These are phyloP conservation scores for Centropristis striata DNA, from an alignment of 2,113 vertebrate species.

Conservation along the genomic window DNA sequence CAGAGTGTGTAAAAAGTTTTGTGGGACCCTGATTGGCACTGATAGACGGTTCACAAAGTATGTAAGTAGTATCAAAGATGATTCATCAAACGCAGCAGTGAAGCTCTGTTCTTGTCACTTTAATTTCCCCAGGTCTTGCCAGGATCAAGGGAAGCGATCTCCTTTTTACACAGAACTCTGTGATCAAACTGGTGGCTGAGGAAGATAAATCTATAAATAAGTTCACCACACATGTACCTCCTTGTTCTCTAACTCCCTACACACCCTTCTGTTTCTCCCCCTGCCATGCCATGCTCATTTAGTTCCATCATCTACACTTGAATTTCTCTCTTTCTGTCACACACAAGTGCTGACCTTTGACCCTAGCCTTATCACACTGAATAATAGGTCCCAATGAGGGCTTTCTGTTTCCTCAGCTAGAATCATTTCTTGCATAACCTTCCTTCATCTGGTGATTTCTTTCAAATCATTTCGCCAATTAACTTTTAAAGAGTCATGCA, in stretches of 20 bases:
- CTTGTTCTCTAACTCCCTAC: neutral
- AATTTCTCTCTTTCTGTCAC: conserved; percentile 11
- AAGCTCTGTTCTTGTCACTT: neutral
- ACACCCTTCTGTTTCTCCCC: neutral
- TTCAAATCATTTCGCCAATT: conserved; percentile 45
- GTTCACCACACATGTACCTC: neutral
- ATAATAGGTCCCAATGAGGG: conserved; percentile 51
- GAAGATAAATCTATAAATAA: neutral
- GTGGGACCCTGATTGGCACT: neutral
- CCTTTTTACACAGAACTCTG: neutral
- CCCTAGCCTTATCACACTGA: neutral
- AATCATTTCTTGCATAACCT: neutral
- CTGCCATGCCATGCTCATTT: neutral
- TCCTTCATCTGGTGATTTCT: conserved; percentile 6
- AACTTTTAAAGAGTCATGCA: neutral
- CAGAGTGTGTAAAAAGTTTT: conserved; percentile 8
- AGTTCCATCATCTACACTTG: conserved; percentile 3
- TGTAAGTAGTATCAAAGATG: conserved; percentile 18
- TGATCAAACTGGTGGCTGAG: conserved; percentile 2
- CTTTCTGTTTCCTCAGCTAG: conserved; percentile 1
- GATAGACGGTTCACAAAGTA: neutral
- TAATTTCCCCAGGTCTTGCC: neutral
- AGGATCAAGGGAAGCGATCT: neutral
- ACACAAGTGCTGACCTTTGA: conserved; percentile 25
- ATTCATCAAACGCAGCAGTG: neutral